Percentiles rank a stretch among this genome's conserved stretches.
Conservation (phyloP, 2,113 vertebrate genomes). For the Pogona vitticeps region DNA sequence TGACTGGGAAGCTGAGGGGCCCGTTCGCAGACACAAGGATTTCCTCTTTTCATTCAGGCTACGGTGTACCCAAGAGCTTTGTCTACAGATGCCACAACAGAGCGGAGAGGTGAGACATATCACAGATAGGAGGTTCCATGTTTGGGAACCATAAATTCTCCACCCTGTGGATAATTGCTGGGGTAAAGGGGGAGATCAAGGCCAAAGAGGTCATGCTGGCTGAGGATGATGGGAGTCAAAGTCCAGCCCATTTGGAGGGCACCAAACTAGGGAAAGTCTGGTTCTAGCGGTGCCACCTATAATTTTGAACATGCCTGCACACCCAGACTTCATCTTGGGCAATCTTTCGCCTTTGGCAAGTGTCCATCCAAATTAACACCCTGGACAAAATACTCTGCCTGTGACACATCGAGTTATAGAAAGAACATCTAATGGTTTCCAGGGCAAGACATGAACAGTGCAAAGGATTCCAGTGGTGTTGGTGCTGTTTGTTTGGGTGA, state of each 20-base stretch:
- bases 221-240: background rate
- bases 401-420: constrained; percentile 37
- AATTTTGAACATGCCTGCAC: background rate
- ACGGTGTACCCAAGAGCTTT: too few species aligned
- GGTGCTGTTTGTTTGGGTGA: background rate
- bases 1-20: constrained; percentile 50
- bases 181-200: background rate
- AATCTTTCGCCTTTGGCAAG: constrained; percentile 61
- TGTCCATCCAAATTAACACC: constrained; percentile 57
- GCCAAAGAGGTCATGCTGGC: background rate
- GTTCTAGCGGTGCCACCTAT: background rate
- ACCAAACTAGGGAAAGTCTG: too few species aligned
- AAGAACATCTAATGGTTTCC: constrained; percentile 44
- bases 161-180: background rate
- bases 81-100: too few species aligned
- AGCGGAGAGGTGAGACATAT: too few species aligned
- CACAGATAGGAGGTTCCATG: too few species aligned
- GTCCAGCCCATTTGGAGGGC: too few species aligned
- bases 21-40: too few species aligned
- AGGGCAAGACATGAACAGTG: constrained; percentile 26
- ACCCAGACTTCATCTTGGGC: background rate
- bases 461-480: constrained; percentile 1
- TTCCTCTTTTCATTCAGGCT: too few species aligned
- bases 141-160: too few species aligned
- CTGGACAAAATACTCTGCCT: constrained; percentile 46